Evolutionary conservation across 2,113 vertebrate genomes (phyloP).

Genomic region (Microcebus lehilahytsara): DNA sequence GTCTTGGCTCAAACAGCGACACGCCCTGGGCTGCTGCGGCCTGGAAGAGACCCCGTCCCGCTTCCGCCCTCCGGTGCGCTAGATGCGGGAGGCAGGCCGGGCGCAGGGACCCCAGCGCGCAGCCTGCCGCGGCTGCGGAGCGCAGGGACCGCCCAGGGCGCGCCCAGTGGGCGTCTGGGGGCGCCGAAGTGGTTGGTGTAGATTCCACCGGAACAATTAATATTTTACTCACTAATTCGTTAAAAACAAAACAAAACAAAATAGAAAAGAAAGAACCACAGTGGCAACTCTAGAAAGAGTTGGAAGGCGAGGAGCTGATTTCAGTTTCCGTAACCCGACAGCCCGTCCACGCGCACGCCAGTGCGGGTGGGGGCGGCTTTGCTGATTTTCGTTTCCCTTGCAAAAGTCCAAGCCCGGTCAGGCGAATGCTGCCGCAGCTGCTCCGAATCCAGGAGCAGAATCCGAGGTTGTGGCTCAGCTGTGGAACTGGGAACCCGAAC

Average conservation of each 20-base stretch:
- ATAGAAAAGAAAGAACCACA: background rate
- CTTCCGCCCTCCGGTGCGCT: background rate
- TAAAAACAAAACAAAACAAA: background rate
- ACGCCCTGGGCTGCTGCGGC: background rate
- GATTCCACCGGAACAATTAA: background rate
- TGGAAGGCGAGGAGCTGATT: background rate
- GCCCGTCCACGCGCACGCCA: accelerated
- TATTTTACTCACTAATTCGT: slow-evolving; percentile 6
- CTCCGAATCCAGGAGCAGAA: background rate
- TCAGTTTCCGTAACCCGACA: background rate
- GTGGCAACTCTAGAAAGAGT: background rate
- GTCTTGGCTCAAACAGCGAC: background rate
- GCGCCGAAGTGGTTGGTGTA: background rate
- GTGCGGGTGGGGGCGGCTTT: background rate
- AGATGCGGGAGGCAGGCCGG: background rate
- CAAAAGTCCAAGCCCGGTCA: background rate
- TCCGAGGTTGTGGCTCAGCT: background rate
- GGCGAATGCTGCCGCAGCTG: accelerated
- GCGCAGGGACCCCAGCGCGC: accelerated
- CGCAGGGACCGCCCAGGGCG: no score
- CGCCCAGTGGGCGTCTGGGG: background rate
- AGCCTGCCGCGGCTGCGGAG: accelerated
- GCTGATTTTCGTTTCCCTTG: background rate
- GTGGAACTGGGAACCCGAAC: background rate
- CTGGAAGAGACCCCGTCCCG: background rate